These are phyloP conservation scores for Podilymbus podiceps DNA, from an alignment of 2,113 vertebrate genomes.

Conservation along the genomic window DNA sequence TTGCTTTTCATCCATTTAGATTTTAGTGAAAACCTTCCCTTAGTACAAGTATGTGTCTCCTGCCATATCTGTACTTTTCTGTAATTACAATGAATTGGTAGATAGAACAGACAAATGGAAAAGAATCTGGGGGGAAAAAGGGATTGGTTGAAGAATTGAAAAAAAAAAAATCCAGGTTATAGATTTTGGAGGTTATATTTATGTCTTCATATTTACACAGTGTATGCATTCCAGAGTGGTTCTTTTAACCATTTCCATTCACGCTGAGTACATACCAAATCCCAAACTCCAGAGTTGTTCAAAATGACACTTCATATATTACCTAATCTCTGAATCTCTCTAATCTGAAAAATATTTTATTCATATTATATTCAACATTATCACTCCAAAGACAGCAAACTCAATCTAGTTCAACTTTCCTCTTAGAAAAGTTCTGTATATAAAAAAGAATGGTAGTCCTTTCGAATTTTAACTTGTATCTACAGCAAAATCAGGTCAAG, in stretches of 20 bases:
- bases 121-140: background rate
- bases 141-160: background rate
- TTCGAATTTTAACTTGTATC: slow-evolving; percentile 21
- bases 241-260: slow-evolving; percentile 15
- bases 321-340: background rate
- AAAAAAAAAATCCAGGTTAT: background rate
- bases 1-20: background rate
- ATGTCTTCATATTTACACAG: background rate
- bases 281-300: slow-evolving; percentile 21
- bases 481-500: slow-evolving; percentile 12
- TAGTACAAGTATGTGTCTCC: background rate
- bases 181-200: background rate
- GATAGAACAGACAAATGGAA: background rate
- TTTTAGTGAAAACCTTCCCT: background rate
- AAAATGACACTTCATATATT: slow-evolving; percentile 33
- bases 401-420: slow-evolving; percentile 20
- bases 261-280: background rate
- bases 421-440: slow-evolving; percentile 26
- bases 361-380: slow-evolving; percentile 25
- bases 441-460: background rate
- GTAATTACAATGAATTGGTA: background rate
- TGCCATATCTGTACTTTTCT: background rate
- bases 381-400: background rate
- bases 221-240: background rate
- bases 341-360: background rate